These are phyloP conservation scores for Lampris incognitus DNA, from an alignment of 2,113 vertebrate genomes.

Conservation along the genomic window DNA sequence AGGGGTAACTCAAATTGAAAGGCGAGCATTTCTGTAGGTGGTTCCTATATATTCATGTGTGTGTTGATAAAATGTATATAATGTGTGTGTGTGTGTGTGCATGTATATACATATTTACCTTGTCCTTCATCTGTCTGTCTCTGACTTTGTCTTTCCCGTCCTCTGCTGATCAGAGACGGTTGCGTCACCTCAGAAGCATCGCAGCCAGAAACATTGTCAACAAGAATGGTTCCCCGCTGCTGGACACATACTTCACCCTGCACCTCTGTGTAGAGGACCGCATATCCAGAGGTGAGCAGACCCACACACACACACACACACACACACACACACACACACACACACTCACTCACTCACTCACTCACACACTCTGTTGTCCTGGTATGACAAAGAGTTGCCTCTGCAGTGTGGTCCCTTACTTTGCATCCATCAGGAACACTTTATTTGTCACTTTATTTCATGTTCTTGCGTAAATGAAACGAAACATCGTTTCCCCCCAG, in stretches of 20 bases:
- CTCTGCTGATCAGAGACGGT: conserved; percentile 86
- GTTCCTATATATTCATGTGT: too few relatives aligned
- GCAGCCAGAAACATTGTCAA: conserved; percentile 95
- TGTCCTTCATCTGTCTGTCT: not conserved
- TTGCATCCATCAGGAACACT: too few relatives aligned
- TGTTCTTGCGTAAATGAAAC: too few relatives aligned
- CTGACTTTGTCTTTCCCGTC: not conserved
- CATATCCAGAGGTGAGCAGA: conserved; percentile 84
- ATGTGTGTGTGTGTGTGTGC: too few relatives aligned
- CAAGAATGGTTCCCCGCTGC: conserved; percentile 91
- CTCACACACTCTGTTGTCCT: too few relatives aligned
- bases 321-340: not conserved
- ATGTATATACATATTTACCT: not conserved
- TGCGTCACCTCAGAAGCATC: conserved; percentile 95
- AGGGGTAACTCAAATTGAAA: too few relatives aligned
- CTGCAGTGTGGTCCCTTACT: too few relatives aligned
- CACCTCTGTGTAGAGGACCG: conserved; percentile 87
- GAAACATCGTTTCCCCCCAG: too few relatives aligned
- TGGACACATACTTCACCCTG: conserved; percentile 97
- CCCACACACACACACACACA: not conserved
- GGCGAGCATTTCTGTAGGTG: too few relatives aligned
- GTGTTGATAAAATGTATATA: too few relatives aligned
- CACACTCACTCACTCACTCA: not conserved
- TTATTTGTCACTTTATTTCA: too few relatives aligned
- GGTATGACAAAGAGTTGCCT: too few relatives aligned